phyloP scores from a whole-genome alignment of 2,797 vertebrate genomes.

The Melanotaenia pygmaea region DNA sequence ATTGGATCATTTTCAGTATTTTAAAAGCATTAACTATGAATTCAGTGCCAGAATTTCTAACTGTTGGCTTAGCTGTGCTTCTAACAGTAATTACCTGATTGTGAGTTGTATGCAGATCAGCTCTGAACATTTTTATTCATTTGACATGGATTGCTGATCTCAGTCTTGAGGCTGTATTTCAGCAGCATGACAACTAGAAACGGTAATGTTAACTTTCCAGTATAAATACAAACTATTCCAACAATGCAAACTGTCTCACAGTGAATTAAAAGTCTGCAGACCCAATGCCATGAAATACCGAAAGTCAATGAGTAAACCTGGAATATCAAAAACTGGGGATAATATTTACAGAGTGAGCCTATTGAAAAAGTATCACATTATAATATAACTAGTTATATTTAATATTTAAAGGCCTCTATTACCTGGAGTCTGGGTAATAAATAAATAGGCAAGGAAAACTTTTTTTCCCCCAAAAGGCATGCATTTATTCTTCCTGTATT shows the following conservation, averaged over 20 bases:
- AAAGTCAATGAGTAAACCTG: constrained; percentile 7
- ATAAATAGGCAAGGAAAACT: not conserved
- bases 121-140: constrained; percentile 42
- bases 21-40: not conserved
- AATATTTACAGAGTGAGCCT: constrained; percentile 26
- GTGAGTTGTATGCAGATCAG: constrained; percentile 39
- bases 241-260: constrained; percentile 43
- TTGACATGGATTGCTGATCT: constrained; percentile 58
- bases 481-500: not conserved
- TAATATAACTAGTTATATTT: not conserved
- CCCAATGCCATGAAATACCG: constrained; percentile 33
- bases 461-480: too few relatives aligned
- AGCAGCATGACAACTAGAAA: constrained; percentile 41
- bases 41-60: not conserved
- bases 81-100: not conserved
- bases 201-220: constrained; percentile 49
- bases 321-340: constrained; percentile 24
- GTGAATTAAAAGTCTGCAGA: constrained; percentile 47
- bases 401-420: not conserved
- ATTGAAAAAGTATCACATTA: not conserved
- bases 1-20: not conserved
- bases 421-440: not conserved
- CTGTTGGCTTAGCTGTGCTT: not conserved
- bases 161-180: constrained; percentile 47
- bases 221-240: constrained; percentile 17